Evolutionary conservation across 2,797 vertebrate genomes (phyloP), one percentile per base, ranked within the genome.

Genomic region (Periophthalmus magnuspinnatus): DNA sequence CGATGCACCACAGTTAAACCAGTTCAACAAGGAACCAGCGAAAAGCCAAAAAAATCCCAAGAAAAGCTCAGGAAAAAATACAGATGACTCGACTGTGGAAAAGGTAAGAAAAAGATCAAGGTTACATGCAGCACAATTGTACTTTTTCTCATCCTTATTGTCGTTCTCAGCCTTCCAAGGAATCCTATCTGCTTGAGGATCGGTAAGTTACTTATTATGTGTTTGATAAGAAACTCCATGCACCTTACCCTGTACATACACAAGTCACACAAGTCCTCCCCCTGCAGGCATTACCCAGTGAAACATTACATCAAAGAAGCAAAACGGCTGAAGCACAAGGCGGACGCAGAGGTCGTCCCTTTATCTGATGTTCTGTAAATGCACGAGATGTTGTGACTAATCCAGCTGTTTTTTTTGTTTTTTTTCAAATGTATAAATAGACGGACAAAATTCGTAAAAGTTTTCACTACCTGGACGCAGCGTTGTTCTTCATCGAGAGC

Each of bases 251-350:
- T 38, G 36, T 41, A 41, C 38, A 45, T 45, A 45, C 5, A 22
- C n/a, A 10, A 22, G 22, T 28, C 21, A 63, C 22, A 45, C 13
- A 63, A 28, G 6, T 33, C 9, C 8, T 21, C 58, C 16, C 0
- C 41, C 59, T 64, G 72, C 81, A 98, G 98, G 83, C 90, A 89
- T 34, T 75, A 91, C 74, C 90, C 95, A 33, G 88, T 95, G 19
- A 96, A 97, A 75, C 89, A 96, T 86, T 95, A 97, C 83, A 93
- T 98, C 64, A 96, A 95, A 83, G 96, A 97, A 87, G 97, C 97
- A 69, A 97, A 96, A 85, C 95, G 81, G 76, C 88, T 99, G 81
- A 99, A 98, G 92, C 95, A 96, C 90, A 96, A 94, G 90, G 98
- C 97, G 13, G 97, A 99, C 65, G 92, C 93, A 64, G 97, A 95